Percentiles rank a stretch among this genome's conserved stretches.
phyloP scores from a whole-genome alignment of 1,140 invertebrate genomes.

The Drosophila athabasca region DNA sequence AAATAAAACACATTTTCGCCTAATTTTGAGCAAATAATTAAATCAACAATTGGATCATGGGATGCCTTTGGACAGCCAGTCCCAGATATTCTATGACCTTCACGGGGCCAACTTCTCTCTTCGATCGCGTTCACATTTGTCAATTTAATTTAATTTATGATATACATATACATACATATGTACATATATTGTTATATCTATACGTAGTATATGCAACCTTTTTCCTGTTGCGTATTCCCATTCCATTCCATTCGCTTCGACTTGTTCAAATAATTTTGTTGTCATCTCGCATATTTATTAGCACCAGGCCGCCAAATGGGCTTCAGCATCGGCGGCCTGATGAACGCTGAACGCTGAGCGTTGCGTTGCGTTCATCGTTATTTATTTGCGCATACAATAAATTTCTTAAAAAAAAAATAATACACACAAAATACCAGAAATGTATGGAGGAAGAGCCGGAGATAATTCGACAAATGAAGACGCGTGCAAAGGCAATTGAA shows the following conservation, averaged over 20 bases:
- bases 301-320: conserved; percentile 55
- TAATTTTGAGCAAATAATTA: no score
- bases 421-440: no score
- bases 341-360: no score
- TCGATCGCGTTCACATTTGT: conserved; percentile 41
- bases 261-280: conserved; percentile 51
- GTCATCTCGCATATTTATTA: conserved; percentile 59
- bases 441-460: no score
- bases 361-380: conserved; percentile 5
- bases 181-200: no score
- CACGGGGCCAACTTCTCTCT: conserved; percentile 9
- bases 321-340: not conserved
- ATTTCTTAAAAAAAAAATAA: conserved; percentile 10
- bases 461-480: no score
- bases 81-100: conserved; percentile 1
- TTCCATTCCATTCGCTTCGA: conserved; percentile 18
- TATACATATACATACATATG: not conserved
- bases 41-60: no score
- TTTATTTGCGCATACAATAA: conserved; percentile 10
- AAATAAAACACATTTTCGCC: no score
- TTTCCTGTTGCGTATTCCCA: not conserved
- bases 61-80: no score
- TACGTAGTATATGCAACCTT: no score
- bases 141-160: conserved; percentile 56
- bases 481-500: no score